phyloP scores from a whole-genome alignment of 1,140 invertebrate species.

The Drosophila kurseongensis region DNA sequence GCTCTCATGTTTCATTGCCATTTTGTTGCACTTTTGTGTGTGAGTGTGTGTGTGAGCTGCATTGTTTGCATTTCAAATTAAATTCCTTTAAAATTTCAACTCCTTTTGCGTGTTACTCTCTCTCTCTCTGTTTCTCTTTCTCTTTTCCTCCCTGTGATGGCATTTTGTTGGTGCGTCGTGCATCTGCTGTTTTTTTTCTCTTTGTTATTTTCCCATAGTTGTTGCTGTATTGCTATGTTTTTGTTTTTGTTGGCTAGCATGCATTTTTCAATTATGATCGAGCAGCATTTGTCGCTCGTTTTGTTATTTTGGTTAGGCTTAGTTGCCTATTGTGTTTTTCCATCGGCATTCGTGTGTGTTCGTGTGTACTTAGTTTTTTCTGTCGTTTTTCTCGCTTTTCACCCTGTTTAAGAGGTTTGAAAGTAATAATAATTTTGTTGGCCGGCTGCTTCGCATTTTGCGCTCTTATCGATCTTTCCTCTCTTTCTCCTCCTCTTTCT shows the following conservation, averaged over 20 bases:
- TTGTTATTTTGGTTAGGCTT: conserved; percentile 80
- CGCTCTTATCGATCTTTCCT: conserved; percentile 24
- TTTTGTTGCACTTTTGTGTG: conserved; percentile 73
- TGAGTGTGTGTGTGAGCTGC: conserved; percentile 47
- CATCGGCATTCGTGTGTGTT: conserved; percentile 18
- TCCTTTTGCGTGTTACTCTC: conserved; percentile 46
- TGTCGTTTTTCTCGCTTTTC: conserved; percentile 49
- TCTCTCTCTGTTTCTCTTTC: conserved; percentile 1
- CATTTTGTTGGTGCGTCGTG: conserved; percentile 66
- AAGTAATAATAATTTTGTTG: conserved; percentile 25
- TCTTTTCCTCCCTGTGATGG: conserved; percentile 44
- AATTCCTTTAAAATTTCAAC: conserved; percentile 73
- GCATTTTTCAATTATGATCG: conserved; percentile 81
- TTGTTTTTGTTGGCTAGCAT: conserved; percentile 51
- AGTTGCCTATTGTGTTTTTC: conserved; percentile 50
- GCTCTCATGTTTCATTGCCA: conserved; percentile 70
- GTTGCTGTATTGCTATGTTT: conserved; percentile 29
- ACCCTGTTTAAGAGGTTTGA: conserved; percentile 28
- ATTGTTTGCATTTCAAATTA: conserved; percentile 81
- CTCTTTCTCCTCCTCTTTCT: conserved; percentile 9
- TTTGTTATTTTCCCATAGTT: conserved; percentile 54
- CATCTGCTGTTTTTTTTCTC: conserved; percentile 74
- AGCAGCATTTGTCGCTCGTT: conserved; percentile 77
- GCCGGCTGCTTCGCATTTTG: conserved; percentile 21
- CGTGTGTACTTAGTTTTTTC: conserved; percentile 30